phyloP scores from a whole-genome alignment of 2,888 invertebrate species.

The Podabrus alpinus region DNA sequence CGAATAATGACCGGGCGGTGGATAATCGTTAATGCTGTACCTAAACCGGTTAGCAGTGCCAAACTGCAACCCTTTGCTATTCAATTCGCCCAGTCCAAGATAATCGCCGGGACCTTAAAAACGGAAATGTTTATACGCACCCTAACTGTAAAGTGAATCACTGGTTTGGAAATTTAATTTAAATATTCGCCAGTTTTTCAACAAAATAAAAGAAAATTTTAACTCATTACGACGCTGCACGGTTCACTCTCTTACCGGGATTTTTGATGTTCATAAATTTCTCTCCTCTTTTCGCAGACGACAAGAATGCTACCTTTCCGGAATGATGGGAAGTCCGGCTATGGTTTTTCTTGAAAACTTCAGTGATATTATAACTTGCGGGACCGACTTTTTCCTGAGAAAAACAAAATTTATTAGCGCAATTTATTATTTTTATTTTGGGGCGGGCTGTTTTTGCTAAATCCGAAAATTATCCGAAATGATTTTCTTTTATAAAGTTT shows the following conservation, averaged over 20 bases:
- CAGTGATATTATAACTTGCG: conserved; percentile 37
- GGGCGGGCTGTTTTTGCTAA: conserved; percentile 8
- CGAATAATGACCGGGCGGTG: conserved; percentile 27
- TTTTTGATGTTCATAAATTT: conserved; percentile 21
- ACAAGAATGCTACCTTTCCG: conserved; percentile 41
- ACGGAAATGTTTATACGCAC: conserved; percentile 7
- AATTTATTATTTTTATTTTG: conserved; percentile 34
- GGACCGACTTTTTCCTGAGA: conserved; percentile 37
- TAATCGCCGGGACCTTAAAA: conserved; percentile 37
- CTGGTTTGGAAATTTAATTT: conserved; percentile 8
- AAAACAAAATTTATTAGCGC: conserved; percentile 32
- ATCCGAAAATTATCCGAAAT: not conserved
- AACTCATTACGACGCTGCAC: not conserved
- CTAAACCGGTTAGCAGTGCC: conserved; percentile 11
- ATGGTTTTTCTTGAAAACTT: conserved; percentile 38
- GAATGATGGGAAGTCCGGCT: conserved; percentile 41
- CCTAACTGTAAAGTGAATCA: conserved; percentile 1
- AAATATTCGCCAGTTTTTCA: not conserved
- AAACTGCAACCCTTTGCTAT: conserved; percentile 21
- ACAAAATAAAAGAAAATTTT: not conserved
- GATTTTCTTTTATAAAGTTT: not conserved
- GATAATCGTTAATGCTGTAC: not conserved
- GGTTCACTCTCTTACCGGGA: conserved; percentile 33
- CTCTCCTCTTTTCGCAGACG: conserved; percentile 29
- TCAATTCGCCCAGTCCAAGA: conserved; percentile 9